A percentile compares a stretch with the other conserved stretches of the same genome.
Evolutionary conservation across 2,113 vertebrate genomes (phyloP).

Genomic region (Polypterus senegalus): DNA sequence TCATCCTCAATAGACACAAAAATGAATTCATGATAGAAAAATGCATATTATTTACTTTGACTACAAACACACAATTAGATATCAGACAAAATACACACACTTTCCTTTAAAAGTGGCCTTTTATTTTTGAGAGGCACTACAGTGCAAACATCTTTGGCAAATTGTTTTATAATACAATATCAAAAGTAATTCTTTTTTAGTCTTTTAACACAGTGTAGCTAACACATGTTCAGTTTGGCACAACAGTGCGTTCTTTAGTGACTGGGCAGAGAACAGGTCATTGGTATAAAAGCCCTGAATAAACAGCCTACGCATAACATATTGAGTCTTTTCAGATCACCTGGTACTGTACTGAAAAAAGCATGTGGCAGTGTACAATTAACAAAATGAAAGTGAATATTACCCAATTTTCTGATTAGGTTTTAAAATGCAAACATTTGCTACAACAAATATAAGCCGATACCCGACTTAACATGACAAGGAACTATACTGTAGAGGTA

Average conservation of each 20-base stretch:
- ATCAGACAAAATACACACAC: constrained; percentile 1
- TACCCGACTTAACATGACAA: neutral
- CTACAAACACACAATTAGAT: no score
- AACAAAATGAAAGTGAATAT: neutral
- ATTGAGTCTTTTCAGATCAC: neutral
- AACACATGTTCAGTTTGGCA: constrained; percentile 39
- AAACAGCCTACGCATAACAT: neutral
- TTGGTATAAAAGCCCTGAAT: constrained; percentile 7
- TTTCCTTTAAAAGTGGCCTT: constrained; percentile 41
- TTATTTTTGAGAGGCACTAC: constrained; percentile 51
- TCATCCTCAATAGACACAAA: no score
- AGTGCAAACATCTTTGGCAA: constrained; percentile 69
- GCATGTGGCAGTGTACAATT: neutral
- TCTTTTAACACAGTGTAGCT: constrained; percentile 29
- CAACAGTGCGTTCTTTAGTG: constrained; percentile 43
- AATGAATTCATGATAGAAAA: no score
- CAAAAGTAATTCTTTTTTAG: constrained; percentile 32
- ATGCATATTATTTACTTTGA: no score
- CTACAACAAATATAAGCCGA: neutral
- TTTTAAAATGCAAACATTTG: no score
- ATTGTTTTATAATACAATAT: constrained; percentile 45
- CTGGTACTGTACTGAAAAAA: neutral
- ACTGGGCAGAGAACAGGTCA: constrained; percentile 17
- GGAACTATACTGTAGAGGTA: no score
- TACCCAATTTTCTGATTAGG: neutral